Base-by-base conservation (phyloP, 2,113 vertebrate genomes). In the Regulus satrapa region DNA sequence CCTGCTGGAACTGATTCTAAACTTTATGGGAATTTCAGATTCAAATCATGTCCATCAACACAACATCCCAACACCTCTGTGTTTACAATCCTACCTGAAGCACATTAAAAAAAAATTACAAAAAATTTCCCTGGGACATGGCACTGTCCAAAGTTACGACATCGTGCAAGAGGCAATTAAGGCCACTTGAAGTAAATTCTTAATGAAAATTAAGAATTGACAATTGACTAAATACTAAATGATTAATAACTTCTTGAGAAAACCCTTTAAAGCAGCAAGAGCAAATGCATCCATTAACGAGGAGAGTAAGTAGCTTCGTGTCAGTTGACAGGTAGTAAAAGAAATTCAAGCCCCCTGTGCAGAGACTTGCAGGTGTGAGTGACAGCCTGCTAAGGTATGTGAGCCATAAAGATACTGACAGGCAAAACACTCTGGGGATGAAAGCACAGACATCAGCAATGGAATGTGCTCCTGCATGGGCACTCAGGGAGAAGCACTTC, bases 391-490 rank as follows among this genome's bases (percentile, higher is more conserved):
- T 23, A 5, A 76, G 74, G 61, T 32, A 89, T 46, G 36, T n/a
- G 46, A 82, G 78, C 77, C 85, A 72, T 82, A 89, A 91, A 88
- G 95, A 75, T 88, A 46, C 41, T 14, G 45, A 29, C 6, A 73
- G 59, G 25, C 75, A 45, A 46, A 93, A 14, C 36, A 9, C 41
- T 51, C 79, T 1, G n/a, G 64, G 77, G 76, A 69, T 54, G 55
- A 91, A 93, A 95, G 77, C 43, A 62, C 5, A 0, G 25, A 32
- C 89, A 86, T 86, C 87, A 91, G 93, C 93, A 54, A 12, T 13
- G 89, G 95, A 95, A 95, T 89, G 95, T 84, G 80, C 51, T 80
- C 63, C 83, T 62, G 59, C 38, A 54, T 8, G 86, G 74, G 14
- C 69, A 69, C 41, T 58, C 43, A 61, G 14, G 68, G 83, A 56